These are phyloP conservation scores for Colius striatus DNA, from an alignment of 2,113 vertebrate species.

Conservation along the genomic window DNA sequence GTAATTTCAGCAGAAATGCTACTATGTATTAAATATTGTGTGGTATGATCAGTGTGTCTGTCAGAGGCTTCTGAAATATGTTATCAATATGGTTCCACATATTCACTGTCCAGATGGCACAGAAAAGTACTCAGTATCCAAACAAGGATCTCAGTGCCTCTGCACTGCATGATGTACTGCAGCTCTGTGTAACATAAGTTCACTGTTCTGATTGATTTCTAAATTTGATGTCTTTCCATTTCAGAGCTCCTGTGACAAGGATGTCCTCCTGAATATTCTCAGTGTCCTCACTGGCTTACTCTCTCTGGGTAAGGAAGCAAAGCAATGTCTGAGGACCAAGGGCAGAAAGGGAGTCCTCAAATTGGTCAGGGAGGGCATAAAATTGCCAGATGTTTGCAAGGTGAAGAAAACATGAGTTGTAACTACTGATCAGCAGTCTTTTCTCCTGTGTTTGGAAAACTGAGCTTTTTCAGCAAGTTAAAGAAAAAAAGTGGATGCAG, in stretches of 20 bases:
- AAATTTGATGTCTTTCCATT: slow-evolving; percentile 44
- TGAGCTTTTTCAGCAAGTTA: neutral
- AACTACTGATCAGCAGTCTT: neutral
- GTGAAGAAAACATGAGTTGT: neutral
- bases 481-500: neutral
- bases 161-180: neutral
- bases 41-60: neutral
- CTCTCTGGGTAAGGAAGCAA: slow-evolving; percentile 83
- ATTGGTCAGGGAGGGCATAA: neutral
- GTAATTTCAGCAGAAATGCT: neutral
- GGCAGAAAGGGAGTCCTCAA: neutral
- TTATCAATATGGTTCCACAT: neutral
- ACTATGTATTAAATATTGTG: neutral
- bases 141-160: neutral
- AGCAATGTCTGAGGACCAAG: neutral
- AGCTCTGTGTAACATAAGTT: neutral
- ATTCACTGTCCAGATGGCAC: slow-evolving; percentile 7
- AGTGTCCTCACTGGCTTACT: slow-evolving; percentile 87
- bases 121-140: neutral
- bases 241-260: slow-evolving; percentile 84
- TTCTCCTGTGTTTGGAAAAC: neutral
- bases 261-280: slow-evolving; percentile 83
- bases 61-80: neutral
- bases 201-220: neutral
- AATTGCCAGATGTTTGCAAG: neutral